Evolutionary conservation across 2,113 vertebrate species (phyloP), one percentile per base, ranked within the genome.

Genomic region (Sphyrna mokarran): DNA sequence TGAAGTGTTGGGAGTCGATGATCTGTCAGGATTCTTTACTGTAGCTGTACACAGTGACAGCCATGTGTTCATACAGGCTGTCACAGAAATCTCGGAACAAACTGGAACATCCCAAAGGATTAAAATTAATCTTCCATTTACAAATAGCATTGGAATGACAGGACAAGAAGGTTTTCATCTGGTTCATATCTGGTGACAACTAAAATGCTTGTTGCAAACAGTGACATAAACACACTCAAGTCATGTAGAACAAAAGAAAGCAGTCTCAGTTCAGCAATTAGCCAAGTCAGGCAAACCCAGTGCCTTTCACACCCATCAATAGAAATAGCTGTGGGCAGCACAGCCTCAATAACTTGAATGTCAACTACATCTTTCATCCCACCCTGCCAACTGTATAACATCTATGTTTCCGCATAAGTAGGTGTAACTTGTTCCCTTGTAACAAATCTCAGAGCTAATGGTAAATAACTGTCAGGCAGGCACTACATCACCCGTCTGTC

Each of bases 11-110:
- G 96, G 96, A 96, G 96, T 96, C 96, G 96, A 96, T 91, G 96
- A 96, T 96, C 96, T 97, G 97, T 97, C 96, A 96, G 95, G 96
- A 90, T 96, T 96, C 96, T 96, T 96, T 96, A 95, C 96, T 96
- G 96, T 96, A 96, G 96, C 96, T 96, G 96, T 95, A 96, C 95
- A 96, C 78, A 80, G 83, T 85, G 96, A 96, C 95, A 96, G 86
- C 85, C 23, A 33, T n/a, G 95, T 76, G 58, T 96, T 95, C 85
- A 69, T 94, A 43, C 96, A 91, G 96, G 72, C 91, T 96, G 87
- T 93, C 95, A 96, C 89, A 37, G 90, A 96, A 96, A 95, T 76
- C 40, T 94, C 43, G 87, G 96, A 96, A 95, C 96, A 96, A 97
- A 96, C 96, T 96, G 96, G 95, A 96, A 96, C 96, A 96, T 96